Conservation (phyloP, 2,113 vertebrate species). For the Forbesichthys papilliferus region DNA sequence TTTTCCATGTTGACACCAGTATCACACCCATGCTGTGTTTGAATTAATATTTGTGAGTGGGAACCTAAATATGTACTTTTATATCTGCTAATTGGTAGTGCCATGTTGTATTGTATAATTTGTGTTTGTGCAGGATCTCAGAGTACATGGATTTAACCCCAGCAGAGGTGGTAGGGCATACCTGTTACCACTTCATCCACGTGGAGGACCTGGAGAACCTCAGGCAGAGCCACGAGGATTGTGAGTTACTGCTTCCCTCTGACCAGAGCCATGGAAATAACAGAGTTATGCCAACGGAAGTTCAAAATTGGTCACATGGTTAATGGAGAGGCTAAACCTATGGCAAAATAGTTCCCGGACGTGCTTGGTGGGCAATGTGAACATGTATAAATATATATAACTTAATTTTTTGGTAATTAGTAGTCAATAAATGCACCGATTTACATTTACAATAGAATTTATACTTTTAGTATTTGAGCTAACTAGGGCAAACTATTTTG, state of each 20-base stretch:
- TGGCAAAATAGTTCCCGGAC: no score
- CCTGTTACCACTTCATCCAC: slow-evolving; percentile 87
- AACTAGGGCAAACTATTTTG: no score
- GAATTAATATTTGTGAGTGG: no score
- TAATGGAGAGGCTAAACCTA: no score
- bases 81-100: neutral
- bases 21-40: no score
- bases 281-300: no score
- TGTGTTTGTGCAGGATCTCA: slow-evolving; percentile 76
- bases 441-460: neutral
- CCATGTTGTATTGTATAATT: neutral
- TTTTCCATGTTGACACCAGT: no score
- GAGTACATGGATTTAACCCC: slow-evolving; percentile 91
- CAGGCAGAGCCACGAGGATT: slow-evolving; percentile 86
- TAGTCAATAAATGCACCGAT: neutral
- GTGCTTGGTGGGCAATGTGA: no score
- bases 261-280: neutral
- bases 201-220: slow-evolving; percentile 86
- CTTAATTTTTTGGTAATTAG: no score
- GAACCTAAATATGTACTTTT: neutral
- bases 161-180: slow-evolving; percentile 87
- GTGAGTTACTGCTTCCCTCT: slow-evolving; percentile 69
- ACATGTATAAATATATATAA: no score
- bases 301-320: no score
- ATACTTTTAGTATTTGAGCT: neutral